phyloP scores from a whole-genome alignment of 1,140 invertebrate species.

The Heliconius hewitsoni region DNA sequence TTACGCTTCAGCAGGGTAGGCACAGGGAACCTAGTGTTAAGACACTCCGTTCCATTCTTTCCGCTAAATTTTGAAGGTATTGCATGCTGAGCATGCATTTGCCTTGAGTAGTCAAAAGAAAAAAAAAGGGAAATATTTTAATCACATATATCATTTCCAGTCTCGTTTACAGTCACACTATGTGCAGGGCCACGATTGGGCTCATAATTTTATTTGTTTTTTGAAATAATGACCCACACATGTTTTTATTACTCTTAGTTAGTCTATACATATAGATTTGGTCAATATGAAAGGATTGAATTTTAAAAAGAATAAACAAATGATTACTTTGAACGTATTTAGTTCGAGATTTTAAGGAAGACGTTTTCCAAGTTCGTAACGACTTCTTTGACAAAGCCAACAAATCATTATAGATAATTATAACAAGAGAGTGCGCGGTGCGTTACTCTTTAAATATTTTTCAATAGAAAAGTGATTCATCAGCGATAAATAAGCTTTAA shows the following conservation, averaged over 20 bases:
- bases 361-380: not conserved
- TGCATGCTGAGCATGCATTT: too few species aligned
- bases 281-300: not conserved
- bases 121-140: too few species aligned
- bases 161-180: too few species aligned
- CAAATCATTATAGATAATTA: not conserved
- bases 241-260: conserved; percentile 10
- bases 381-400: not conserved
- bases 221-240: not conserved
- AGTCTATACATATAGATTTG: not conserved
- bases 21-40: too few species aligned
- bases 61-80: too few species aligned
- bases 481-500: conserved; percentile 39
- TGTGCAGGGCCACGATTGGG: too few species aligned
- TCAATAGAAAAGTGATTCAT: conserved; percentile 43
- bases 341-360: not conserved
- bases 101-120: too few species aligned
- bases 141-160: too few species aligned
- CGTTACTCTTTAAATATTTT: conserved; percentile 29
- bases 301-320: not conserved
- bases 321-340: too few species aligned
- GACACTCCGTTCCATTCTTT: too few species aligned
- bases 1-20: too few species aligned
- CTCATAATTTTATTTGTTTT: too few species aligned
- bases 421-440: conserved; percentile 23